phyloP scores from a whole-genome alignment of 2,113 vertebrate genomes.

The Zapornia atra region DNA sequence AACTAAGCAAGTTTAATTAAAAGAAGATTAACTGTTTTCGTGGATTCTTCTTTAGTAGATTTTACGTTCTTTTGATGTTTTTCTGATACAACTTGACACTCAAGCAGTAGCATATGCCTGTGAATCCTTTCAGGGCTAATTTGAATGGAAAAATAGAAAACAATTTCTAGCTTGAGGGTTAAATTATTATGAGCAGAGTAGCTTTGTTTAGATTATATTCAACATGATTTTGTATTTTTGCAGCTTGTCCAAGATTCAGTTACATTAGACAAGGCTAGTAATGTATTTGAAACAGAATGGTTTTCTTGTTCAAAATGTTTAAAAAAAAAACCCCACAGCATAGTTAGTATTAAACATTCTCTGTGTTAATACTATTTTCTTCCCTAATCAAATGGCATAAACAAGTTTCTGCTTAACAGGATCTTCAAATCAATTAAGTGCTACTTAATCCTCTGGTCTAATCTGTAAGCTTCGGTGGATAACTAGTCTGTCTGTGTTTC shows the following conservation, averaged over 20 bases:
- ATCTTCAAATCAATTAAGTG: background rate
- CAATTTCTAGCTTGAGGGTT: background rate
- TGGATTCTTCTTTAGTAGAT: background rate
- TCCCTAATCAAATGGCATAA: background rate
- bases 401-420: background rate
- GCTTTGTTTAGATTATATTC: background rate
- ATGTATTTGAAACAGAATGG: background rate
- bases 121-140: background rate
- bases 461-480: background rate
- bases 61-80: background rate
- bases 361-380: background rate
- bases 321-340: background rate
- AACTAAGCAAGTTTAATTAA: background rate
- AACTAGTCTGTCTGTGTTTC: background rate
- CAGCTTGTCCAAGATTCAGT: background rate
- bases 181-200: background rate
- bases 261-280: background rate
- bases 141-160: background rate
- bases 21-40: background rate
- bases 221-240: background rate
- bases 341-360: background rate
- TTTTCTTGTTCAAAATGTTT: background rate
- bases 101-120: background rate
- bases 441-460: background rate
- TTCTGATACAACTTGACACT: background rate